Evolutionary conservation across 1,140 invertebrate genomes (phyloP).

Genomic region (Vanessa tameamea): DNA sequence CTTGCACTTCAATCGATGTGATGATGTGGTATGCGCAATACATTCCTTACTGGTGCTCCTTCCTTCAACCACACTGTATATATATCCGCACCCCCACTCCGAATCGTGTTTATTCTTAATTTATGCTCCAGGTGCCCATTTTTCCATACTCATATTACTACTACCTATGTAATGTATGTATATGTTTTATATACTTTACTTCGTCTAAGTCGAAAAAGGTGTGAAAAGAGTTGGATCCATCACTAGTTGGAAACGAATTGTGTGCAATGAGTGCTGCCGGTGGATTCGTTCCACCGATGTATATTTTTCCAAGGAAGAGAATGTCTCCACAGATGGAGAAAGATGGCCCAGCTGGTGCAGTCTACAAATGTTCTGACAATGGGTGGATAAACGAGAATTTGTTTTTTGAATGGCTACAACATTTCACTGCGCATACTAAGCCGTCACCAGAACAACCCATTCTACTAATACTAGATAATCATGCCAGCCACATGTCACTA

Average conservation of each 20-base stretch:
- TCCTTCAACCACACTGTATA: too few relatives aligned
- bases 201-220: too few relatives aligned
- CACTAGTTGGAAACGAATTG: constrained; percentile 31
- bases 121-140: too few relatives aligned
- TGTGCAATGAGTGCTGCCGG: constrained; percentile 31
- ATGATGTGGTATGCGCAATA: too few relatives aligned
- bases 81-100: too few relatives aligned
- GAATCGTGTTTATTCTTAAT: too few relatives aligned
- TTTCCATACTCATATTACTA: too few relatives aligned
- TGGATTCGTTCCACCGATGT: constrained; percentile 28
- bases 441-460: constrained; percentile 26
- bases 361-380: constrained; percentile 26
- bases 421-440: constrained; percentile 26
- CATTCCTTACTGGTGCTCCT: too few relatives aligned
- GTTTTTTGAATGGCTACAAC: constrained; percentile 29
- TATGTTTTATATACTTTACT: too few relatives aligned
- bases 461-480: constrained; percentile 36
- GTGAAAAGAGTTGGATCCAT: constrained; percentile 29
- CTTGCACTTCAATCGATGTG: too few relatives aligned
- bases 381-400: constrained; percentile 36
- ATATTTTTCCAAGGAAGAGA: constrained; percentile 34
- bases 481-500: constrained; percentile 35
- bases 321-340: constrained; percentile 29
- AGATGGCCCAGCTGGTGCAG: constrained; percentile 26
- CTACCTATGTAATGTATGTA: too few relatives aligned